Conservation (phyloP, 2,113 vertebrate genomes). For the Bubalus kerabau region DNA sequence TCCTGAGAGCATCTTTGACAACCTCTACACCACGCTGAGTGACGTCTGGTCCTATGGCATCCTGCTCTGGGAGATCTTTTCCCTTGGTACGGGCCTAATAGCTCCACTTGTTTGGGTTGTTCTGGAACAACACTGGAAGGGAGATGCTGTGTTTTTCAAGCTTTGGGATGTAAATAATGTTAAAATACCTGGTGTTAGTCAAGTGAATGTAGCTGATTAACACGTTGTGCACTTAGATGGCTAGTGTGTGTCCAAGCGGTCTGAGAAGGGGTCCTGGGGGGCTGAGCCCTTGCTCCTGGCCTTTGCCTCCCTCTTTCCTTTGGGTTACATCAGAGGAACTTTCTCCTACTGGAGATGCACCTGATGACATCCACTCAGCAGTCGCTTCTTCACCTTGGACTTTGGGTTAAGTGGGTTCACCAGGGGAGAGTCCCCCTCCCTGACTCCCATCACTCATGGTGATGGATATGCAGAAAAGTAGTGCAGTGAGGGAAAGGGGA, state of each 20-base stretch:
- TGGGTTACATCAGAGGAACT: background rate
- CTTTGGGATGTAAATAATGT: background rate
- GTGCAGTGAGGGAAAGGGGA: background rate
- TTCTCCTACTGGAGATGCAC: background rate
- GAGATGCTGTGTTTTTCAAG: background rate
- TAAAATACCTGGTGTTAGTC: background rate
- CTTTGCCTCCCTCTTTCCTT: background rate
- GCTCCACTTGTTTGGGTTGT: background rate
- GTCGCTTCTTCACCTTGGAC: background rate
- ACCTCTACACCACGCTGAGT: slow-evolving; percentile 95
- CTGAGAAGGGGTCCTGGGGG: background rate
- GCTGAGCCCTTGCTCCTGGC: background rate
- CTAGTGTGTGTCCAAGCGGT: background rate
- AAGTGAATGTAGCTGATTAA: background rate
- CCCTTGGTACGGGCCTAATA: slow-evolving; percentile 86
- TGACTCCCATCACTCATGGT: background rate
- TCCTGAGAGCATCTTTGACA: slow-evolving; percentile 99
- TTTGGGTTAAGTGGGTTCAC: background rate
- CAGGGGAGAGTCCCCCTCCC: background rate
- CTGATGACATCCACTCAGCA: background rate
- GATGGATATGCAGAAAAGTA: background rate
- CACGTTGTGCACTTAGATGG: fast-evolving
- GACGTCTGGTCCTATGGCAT: slow-evolving; percentile 99
- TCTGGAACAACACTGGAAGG: background rate
- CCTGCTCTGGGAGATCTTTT: slow-evolving; percentile 99